phyloP scores from a whole-genome alignment of 1,140 invertebrate genomes.

The Drosophila tsacasi region DNA sequence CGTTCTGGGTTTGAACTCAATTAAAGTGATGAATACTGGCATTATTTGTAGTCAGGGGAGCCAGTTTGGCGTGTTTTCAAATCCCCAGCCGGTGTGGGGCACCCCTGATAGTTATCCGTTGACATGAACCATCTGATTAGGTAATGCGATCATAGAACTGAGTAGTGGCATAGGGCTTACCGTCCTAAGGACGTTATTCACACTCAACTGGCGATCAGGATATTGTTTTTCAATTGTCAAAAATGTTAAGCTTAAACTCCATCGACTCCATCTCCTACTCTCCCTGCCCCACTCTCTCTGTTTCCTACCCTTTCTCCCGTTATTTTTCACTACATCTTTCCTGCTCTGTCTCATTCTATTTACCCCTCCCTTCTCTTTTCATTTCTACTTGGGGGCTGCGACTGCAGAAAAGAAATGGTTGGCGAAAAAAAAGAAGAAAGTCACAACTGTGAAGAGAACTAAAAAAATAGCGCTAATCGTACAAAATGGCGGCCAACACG shows the following conservation, averaged over 20 bases:
- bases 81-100: no score
- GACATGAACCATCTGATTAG: slow-evolving; percentile 1
- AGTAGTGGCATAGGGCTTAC: background rate
- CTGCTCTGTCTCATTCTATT: background rate
- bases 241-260: slow-evolving; percentile 52
- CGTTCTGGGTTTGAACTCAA: background rate
- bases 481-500: slow-evolving; percentile 75
- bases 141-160: slow-evolving; percentile 7
- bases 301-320: background rate
- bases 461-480: slow-evolving; percentile 65
- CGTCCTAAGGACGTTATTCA: slow-evolving; percentile 6
- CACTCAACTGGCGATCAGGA: slow-evolving; percentile 21
- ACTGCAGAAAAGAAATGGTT: slow-evolving; percentile 32
- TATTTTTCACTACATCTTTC: background rate
- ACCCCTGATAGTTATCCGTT: background rate
- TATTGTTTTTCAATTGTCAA: slow-evolving; percentile 55
- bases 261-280: background rate
- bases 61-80: background rate
- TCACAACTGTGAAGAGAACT: slow-evolving; percentile 11
- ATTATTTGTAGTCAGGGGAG: no score
- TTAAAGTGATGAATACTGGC: background rate
- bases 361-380: slow-evolving; percentile 5
- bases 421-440: slow-evolving; percentile 23
- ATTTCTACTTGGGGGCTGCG: slow-evolving; percentile 23
- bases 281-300: background rate